A percentile compares a stretch with the other conserved stretches of the same genome.
phyloP scores from a whole-genome alignment of 2,888 invertebrate genomes.

The Parelbella ahira region DNA sequence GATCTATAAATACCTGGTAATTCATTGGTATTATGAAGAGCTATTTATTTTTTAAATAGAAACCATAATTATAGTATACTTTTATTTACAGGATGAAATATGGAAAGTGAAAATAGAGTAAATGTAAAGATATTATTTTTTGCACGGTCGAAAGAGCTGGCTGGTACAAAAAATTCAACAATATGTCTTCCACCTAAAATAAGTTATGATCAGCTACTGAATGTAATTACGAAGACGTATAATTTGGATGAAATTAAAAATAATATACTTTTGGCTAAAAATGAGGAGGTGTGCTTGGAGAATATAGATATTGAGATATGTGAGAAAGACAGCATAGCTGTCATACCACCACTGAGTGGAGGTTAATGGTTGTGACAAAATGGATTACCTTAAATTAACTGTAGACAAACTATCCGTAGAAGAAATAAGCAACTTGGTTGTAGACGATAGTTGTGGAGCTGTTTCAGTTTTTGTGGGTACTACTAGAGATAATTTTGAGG shows the following conservation, averaged over 20 bases:
- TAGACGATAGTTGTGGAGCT: slow-evolving; percentile 90
- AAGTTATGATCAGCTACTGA: slow-evolving; percentile 80
- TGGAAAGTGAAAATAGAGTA: slow-evolving; percentile 70
- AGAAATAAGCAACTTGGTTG: slow-evolving; percentile 83
- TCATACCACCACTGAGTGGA: slow-evolving; percentile 97
- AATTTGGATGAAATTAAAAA: slow-evolving; percentile 84
- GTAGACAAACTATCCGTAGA: slow-evolving; percentile 84
- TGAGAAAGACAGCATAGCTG: slow-evolving; percentile 90
- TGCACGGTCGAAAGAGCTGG: slow-evolving; percentile 92
- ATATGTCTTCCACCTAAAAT: slow-evolving; percentile 75
- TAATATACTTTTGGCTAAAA: slow-evolving; percentile 89
- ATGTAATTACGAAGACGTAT: slow-evolving; percentile 81
- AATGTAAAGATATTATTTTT: slow-evolving; percentile 90
- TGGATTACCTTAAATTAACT: slow-evolving; percentile 86
- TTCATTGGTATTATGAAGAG: no score
- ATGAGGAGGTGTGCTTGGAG: slow-evolving; percentile 87
- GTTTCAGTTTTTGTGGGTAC: slow-evolving; percentile 94
- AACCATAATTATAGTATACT: no score
- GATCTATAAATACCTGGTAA: no score
- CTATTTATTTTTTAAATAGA: no score
- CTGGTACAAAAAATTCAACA: slow-evolving; percentile 81
- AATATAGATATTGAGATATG: slow-evolving; percentile 78
- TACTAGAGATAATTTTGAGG: slow-evolving; percentile 91
- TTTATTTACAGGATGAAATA: slow-evolving; percentile 54
- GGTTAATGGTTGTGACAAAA: slow-evolving; percentile 81